Conservation (phyloP, 2,797 vertebrate species). For the Pseudotriccus pelzelni region DNA sequence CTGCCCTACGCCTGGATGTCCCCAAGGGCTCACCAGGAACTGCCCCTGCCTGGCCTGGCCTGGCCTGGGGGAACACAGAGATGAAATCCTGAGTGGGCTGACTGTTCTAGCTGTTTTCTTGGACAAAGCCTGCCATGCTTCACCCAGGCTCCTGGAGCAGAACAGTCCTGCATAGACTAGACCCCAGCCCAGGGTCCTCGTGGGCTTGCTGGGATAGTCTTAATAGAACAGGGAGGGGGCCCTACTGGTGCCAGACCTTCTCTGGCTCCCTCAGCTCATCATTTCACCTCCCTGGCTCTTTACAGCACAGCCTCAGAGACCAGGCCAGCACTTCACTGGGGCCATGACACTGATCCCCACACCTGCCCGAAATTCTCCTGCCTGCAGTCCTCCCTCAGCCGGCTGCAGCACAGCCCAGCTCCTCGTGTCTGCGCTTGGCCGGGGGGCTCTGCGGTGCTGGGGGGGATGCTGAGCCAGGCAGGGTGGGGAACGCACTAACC, state of each 20-base stretch:
- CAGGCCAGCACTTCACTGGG: neutral
- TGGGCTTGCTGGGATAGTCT: neutral
- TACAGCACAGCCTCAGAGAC: neutral
- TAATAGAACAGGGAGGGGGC: neutral
- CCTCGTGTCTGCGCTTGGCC: neutral
- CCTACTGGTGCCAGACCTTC: neutral
- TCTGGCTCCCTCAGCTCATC: neutral
- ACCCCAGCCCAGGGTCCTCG: neutral
- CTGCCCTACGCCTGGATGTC: neutral
- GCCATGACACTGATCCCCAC: rapidly evolving
- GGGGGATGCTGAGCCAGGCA: neutral
- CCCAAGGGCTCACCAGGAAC: neutral
- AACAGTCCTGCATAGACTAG: neutral
- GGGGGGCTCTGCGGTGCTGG: neutral
- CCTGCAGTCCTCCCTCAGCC: neutral
- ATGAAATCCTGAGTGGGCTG: neutral
- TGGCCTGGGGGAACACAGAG: rapidly evolving
- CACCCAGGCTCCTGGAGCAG: neutral
- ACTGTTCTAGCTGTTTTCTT: neutral
- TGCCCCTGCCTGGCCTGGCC: neutral
- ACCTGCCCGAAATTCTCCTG: neutral
- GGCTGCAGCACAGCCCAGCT: neutral
- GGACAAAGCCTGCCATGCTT: rapidly evolving
- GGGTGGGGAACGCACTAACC: neutral
- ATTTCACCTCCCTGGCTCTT: neutral